A percentile compares a stretch with the other conserved stretches of the same genome.
Conservation (phyloP, 1,140 invertebrate genomes). For the Aphelenchoides fujianensis region DNA sequence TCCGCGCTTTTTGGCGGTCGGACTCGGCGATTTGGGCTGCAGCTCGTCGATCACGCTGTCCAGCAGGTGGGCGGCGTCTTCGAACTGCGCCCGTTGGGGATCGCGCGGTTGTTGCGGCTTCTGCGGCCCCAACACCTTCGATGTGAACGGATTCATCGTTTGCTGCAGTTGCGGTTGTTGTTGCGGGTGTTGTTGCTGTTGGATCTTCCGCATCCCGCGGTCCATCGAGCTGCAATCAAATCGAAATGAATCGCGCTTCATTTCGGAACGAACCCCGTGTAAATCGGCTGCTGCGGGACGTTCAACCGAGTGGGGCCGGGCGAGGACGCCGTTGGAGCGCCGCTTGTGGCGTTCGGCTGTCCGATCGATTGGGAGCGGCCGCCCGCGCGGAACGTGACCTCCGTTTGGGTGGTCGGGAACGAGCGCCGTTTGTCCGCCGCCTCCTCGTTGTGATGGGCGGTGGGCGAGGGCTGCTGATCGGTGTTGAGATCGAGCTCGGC, state of each 20-base stretch:
- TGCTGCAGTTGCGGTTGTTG: too few species aligned
- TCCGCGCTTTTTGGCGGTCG: not conserved
- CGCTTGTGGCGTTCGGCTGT: not conserved
- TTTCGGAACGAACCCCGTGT: not conserved
- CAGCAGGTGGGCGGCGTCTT: conserved; percentile 13
- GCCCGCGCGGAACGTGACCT: conserved; percentile 20
- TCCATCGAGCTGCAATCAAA: conserved; percentile 12
- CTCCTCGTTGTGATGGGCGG: conserved; percentile 24
- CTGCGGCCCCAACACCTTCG: not conserved
- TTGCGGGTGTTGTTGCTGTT: not conserved
- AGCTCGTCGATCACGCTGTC: conserved; percentile 17
- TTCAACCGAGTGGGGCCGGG: conserved; percentile 15
- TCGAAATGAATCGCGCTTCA: not conserved
- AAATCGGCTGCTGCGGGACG: conserved; percentile 20
- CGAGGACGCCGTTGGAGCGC: not conserved
- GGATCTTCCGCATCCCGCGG: conserved; percentile 4
- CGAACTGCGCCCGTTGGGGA: not conserved
- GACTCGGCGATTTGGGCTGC: not conserved
- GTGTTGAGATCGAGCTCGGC: conserved; percentile 61
- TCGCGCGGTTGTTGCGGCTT: not conserved
- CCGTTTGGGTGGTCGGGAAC: conserved; percentile 47
- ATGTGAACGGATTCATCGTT: not conserved
- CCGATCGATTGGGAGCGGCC: not conserved
- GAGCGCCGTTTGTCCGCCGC: conserved; percentile 51
- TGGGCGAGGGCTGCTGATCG: conserved; percentile 3